Conservation (phyloP, 2,888 invertebrate genomes). For the Bruchidius siliquastri region DNA sequence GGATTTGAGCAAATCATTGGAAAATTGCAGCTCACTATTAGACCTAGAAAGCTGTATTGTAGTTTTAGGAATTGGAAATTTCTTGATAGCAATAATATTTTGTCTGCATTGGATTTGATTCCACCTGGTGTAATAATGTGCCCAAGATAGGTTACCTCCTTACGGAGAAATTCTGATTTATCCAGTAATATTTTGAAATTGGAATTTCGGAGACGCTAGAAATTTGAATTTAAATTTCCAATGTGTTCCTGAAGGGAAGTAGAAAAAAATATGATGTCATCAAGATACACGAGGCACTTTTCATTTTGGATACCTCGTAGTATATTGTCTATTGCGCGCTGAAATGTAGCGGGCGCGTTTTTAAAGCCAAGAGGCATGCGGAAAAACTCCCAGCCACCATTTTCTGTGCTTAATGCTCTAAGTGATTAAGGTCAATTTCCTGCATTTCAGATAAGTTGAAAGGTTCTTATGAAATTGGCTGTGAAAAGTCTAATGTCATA, state of each 20-base stretch:
- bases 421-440: not conserved
- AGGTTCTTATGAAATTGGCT: slow-evolving; percentile 2
- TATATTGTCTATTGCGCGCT: not conserved
- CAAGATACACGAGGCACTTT: not conserved
- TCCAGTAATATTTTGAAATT: too few relatives aligned
- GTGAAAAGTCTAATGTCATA: slow-evolving; percentile 2
- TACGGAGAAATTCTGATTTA: too few relatives aligned
- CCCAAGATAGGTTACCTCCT: too few relatives aligned
- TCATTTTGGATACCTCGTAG: not conserved
- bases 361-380: not conserved
- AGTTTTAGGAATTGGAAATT: too few relatives aligned
- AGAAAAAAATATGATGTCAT: not conserved
- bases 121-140: too few relatives aligned
- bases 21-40: too few relatives aligned
- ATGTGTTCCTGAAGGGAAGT: not conserved
- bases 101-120: too few relatives aligned
- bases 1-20: too few relatives aligned
- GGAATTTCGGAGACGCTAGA: too few relatives aligned
- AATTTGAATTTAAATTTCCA: too few relatives aligned
- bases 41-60: too few relatives aligned
- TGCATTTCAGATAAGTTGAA: not conserved
- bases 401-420: not conserved
- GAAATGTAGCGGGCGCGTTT: not conserved
- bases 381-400: not conserved
- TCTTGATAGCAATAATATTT: too few relatives aligned